Evolutionary conservation across 2,888 invertebrate genomes (phyloP).

Genomic region (Spisula solida): DNA sequence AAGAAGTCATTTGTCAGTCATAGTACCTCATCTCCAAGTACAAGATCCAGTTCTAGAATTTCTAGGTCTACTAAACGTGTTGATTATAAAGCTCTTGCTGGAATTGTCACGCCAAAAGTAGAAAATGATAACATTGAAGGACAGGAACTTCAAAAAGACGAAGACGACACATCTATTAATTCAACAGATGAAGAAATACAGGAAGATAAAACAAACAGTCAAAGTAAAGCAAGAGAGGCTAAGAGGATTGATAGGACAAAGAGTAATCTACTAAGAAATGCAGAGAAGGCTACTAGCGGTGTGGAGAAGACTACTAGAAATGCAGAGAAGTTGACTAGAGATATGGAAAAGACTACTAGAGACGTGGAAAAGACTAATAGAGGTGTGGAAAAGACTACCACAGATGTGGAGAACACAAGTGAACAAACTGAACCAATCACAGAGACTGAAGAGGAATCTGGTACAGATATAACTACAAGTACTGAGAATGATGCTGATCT

Average conservation of each 20-base stretch:
- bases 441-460: not conserved
- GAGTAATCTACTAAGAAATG: not conserved
- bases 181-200: not conserved
- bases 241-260: not conserved
- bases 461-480: not conserved
- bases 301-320: not conserved
- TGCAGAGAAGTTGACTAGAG: no score
- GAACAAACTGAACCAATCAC: not conserved
- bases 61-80: constrained; percentile 26
- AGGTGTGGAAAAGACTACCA: no score
- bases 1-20: not conserved
- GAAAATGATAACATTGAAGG: not conserved
- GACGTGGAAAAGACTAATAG: no score
- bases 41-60: constrained; percentile 29
- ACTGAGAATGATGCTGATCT: constrained; percentile 1
- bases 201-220: not conserved
- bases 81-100: constrained; percentile 54
- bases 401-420: not conserved
- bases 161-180: no score
- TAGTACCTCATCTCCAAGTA: not conserved
- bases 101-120: not conserved
- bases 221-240: not conserved
- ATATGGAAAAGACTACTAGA: no score
- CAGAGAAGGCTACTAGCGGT: not conserved
- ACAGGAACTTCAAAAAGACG: not conserved